Conservation (phyloP, 1,140 invertebrate species). For the Uloborus diversus region DNA sequence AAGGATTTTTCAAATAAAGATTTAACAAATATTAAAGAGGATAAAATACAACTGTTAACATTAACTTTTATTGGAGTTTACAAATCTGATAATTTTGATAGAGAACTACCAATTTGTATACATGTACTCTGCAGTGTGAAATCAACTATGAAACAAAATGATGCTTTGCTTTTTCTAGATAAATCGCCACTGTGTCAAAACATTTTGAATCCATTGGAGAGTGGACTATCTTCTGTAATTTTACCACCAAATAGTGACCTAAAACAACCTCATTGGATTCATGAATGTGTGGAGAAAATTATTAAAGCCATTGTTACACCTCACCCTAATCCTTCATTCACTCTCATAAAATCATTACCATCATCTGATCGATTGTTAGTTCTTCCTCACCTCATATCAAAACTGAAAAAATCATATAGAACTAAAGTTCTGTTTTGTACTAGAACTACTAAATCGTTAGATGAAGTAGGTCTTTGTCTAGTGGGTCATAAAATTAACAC, state of each 20-base stretch:
- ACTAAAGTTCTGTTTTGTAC: conserved; percentile 33
- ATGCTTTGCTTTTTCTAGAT: conserved; percentile 17
- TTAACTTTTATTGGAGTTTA: conserved; percentile 17
- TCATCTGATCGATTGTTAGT: conserved; percentile 12
- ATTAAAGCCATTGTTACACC: conserved; percentile 22
- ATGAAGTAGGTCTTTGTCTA: conserved; percentile 11
- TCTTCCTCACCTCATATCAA: conserved; percentile 11
- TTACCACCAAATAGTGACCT: background rate
- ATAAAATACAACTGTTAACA: background rate
- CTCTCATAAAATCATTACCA: conserved; percentile 9
- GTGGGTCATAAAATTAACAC: background rate
- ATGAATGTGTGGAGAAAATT: conserved; percentile 14
- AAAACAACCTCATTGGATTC: background rate
- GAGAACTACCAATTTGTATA: background rate
- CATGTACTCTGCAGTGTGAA: conserved; percentile 17
- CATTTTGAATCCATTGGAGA: conserved; percentile 24
- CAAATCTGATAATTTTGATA: conserved; percentile 13
- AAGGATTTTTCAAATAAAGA: background rate
- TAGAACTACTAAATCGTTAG: conserved; percentile 14
- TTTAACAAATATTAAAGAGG: background rate
- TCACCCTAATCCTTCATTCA: conserved; percentile 15
- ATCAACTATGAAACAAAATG: conserved; percentile 23
- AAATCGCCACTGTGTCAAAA: conserved; percentile 11
- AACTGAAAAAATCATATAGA: conserved; percentile 26
- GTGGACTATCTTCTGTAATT: background rate